Base-by-base conservation (phyloP, 2,888 invertebrate species). In the Drosophila tanythrix region DNA sequence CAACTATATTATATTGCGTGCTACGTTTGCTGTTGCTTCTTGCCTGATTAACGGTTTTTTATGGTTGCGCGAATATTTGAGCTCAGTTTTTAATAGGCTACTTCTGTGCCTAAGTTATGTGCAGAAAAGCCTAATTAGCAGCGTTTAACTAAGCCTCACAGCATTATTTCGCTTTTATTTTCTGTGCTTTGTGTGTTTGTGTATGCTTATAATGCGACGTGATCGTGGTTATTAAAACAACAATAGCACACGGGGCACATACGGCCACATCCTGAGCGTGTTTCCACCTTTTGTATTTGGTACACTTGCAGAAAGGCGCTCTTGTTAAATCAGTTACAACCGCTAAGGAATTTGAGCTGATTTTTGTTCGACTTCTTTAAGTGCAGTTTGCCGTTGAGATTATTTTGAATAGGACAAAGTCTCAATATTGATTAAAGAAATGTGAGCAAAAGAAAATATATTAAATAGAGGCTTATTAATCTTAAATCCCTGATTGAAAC, bases 141-240 rank as follows among this genome's bases (percentile, higher is more conserved):
- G 79, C 91, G 82, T 91, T 91, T 91, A 91, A 91, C 91, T 88
- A 90, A 91, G 91, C 91, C 82, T 72, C 72, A 58, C 72, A 71
- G 74, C 68, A 43, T 69, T 46, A 43, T 36, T 61, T 73, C 35
- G 61, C 43, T 58, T 50, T 51, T 35, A 55, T 38, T 29, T 29
- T 38, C 29, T 43, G 29, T 48, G 18, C 36, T 29, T 11, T 40
- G 25, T 59, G 27, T 64, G 33, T 61, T 4, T 66, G 50, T 71
- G 50, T 57, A 36, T 86, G 77, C 72, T 83, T 78, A 75, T 70
- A 81, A 75, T 82, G 79, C 87, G 89, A 89, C 90, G 90, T 86
- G 89, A 88, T 88, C 87, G 83, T 79, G 88, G 79, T 89, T 89
- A 89, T 89, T 86, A 86, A 89, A 86, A 74, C 77, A 84, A 81